Evolutionary conservation across 1,140 invertebrate species (phyloP).

Genomic region (Leptopilina boulardi): DNA sequence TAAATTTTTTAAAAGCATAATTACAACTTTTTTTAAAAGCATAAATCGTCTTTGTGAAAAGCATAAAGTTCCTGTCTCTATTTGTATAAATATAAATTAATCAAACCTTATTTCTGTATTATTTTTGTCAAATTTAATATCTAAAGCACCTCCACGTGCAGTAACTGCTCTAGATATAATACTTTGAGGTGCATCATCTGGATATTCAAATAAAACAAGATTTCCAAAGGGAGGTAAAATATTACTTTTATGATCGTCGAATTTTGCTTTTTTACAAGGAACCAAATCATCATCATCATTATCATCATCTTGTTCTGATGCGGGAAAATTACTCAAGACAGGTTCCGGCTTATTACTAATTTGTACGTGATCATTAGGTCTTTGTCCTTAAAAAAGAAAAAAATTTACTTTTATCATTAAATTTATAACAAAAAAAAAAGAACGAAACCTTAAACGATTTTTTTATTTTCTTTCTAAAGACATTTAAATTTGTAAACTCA

Average conservation of each 20-base stretch:
- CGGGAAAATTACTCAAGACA: background rate
- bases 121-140: constrained; percentile 42
- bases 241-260: constrained; percentile 26
- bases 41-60: background rate
- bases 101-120: constrained; percentile 56
- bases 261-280: constrained; percentile 54
- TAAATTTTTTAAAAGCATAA: too few species aligned
- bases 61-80: too few species aligned
- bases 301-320: background rate
- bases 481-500: constrained; percentile 62
- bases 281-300: constrained; percentile 38
- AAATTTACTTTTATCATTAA: background rate
- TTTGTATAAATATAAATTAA: constrained; percentile 15
- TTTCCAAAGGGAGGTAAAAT: constrained; percentile 54
- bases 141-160: constrained; percentile 53
- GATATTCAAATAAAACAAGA: constrained; percentile 66
- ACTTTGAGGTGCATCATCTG: constrained; percentile 57
- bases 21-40: too few species aligned
- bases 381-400: constrained; percentile 51
- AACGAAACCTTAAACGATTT: background rate
- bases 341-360: constrained; percentile 41
- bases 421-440: background rate
- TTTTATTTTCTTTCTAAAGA: background rate
- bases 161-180: constrained; percentile 57
- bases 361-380: constrained; percentile 38